Evolutionary conservation across 2,888 invertebrate species (phyloP), one percentile per base, ranked within the genome.

Genomic region (Caenorhabditis sulstoni): DNA sequence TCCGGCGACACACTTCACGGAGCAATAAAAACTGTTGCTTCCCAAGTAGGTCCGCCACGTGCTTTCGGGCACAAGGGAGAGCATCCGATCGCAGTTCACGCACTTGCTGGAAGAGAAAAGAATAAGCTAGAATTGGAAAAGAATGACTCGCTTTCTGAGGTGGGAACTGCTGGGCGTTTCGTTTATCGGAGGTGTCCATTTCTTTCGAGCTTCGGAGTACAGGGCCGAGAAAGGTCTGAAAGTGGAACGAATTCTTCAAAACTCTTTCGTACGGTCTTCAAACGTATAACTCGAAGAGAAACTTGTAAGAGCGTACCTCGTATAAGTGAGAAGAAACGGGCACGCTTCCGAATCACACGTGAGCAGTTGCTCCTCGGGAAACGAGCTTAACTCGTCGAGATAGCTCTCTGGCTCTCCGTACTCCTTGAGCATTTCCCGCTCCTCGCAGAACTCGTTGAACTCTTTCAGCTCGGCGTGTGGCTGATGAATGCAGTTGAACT

Each of bases 261-360:
- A n/a, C n/a, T n/a, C n/a, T n/a, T n/a, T n/a, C n/a, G n/a, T n/a
- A n/a, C n/a, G n/a, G n/a, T n/a, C n/a, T n/a, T n/a, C n/a, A n/a
- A n/a, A n/a, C n/a, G n/a, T n/a, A n/a, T n/a, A n/a, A n/a, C n/a
- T n/a, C n/a, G n/a, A n/a, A n/a, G n/a, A n/a, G n/a, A n/a, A n/a
- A n/a, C n/a, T n/a, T n/a, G n/a, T n/a, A 44, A 44, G 14, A n/a
- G 49, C 68, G 18, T 41, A 71, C 78, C 20, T 44, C 41, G 68
- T 35, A 74, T 79, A 79, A 4, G 35, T 64, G 20, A 79, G 57
- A 11, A 74, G 9, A 35, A 79, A 79, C 8, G 79, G 79, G 37
- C 79, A 79, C 14, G 35, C 79, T 49, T 79, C 68, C 16, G 68
- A 67, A 23, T 79, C 79, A 37, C 79, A 79, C 5, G 79, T 68